These are phyloP conservation scores for Drosophila tsacasi DNA, from an alignment of 1,140 invertebrate species.

Conservation along the genomic window DNA sequence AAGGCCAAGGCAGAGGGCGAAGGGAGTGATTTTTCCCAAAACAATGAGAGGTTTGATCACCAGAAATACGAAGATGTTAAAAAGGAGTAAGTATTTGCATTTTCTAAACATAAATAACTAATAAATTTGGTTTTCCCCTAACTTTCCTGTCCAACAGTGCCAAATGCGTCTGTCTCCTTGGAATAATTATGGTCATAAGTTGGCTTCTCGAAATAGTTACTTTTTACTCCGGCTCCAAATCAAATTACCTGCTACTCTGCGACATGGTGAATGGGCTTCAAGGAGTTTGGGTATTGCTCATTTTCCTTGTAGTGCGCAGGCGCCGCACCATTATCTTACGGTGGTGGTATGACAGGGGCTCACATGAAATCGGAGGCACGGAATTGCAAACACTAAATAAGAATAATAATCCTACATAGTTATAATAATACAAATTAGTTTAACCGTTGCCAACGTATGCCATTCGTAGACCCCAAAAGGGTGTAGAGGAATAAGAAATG, in stretches of 20 bases:
- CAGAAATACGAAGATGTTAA: slow-evolving; percentile 79
- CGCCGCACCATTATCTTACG: slow-evolving; percentile 78
- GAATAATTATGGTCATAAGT: slow-evolving; percentile 74
- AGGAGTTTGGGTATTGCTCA: slow-evolving; percentile 78
- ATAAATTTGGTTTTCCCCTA: too few relatives aligned
- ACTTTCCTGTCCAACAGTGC: slow-evolving; percentile 46
- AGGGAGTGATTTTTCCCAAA: slow-evolving; percentile 14
- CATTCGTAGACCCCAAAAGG: neutral
- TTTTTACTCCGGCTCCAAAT: slow-evolving; percentile 67
- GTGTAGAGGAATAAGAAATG: neutral
- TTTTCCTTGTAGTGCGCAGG: slow-evolving; percentile 78
- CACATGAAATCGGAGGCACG: slow-evolving; percentile 70
- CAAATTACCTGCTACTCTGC: slow-evolving; percentile 68
- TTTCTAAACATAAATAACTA: neutral
- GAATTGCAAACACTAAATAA: slow-evolving; percentile 65
- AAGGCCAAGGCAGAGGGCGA: slow-evolving; percentile 45
- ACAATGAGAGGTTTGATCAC: slow-evolving; percentile 54
- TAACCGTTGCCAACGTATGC: neutral
- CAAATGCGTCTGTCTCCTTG: slow-evolving; percentile 77
- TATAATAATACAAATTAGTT: neutral
- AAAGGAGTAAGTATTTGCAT: slow-evolving; percentile 67
- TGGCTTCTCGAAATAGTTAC: slow-evolving; percentile 83
- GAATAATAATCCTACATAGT: slow-evolving; percentile 54
- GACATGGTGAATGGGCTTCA: slow-evolving; percentile 83
- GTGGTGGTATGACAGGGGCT: slow-evolving; percentile 83